Percentiles rank a stretch among this genome's conserved stretches.
phyloP scores from a whole-genome alignment of 2,113 vertebrate species.

The Sinocyclocheilus grahami region DNA sequence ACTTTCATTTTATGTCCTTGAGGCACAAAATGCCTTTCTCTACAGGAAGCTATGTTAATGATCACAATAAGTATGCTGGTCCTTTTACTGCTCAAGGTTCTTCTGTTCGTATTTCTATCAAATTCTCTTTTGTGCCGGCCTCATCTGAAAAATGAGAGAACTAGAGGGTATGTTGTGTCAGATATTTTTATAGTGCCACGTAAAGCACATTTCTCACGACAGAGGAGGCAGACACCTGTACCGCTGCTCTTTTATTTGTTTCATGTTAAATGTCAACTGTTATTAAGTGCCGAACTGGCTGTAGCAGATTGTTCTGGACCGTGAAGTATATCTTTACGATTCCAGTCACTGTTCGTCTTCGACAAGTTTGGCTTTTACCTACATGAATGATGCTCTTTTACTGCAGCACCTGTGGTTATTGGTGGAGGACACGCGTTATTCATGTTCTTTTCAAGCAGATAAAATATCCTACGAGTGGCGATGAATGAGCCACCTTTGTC shows the following conservation, averaged over 20 bases:
- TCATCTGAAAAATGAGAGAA: slow-evolving; percentile 13
- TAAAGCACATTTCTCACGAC: slow-evolving; percentile 18
- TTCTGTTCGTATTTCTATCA: slow-evolving; percentile 30
- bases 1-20: not conserved
- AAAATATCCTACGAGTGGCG: slow-evolving; percentile 64
- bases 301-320: slow-evolving; percentile 31
- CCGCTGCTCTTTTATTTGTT: slow-evolving; percentile 39
- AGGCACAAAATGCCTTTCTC: not conserved
- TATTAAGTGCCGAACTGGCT: slow-evolving; percentile 24
- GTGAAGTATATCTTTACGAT: slow-evolving; percentile 42
- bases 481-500: slow-evolving; percentile 65
- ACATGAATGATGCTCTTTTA: slow-evolving; percentile 11
- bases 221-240: slow-evolving; percentile 21
- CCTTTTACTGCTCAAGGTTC: slow-evolving; percentile 34
- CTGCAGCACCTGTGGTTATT: not conserved
- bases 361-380: slow-evolving; percentile 9
- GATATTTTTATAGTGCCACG: not conserved
- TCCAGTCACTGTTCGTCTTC: slow-evolving; percentile 24
- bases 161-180: not conserved
- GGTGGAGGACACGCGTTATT: not conserved
- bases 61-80: not conserved
- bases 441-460: slow-evolving; percentile 34
- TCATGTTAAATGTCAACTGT: slow-evolving; percentile 33
- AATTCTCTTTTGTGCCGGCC: not conserved
- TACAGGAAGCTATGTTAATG: not conserved